A percentile compares a stretch with the other conserved stretches of the same genome.
Evolutionary conservation across 2,888 invertebrate genomes (phyloP).

Genomic region (Cephus pulcher): DNA sequence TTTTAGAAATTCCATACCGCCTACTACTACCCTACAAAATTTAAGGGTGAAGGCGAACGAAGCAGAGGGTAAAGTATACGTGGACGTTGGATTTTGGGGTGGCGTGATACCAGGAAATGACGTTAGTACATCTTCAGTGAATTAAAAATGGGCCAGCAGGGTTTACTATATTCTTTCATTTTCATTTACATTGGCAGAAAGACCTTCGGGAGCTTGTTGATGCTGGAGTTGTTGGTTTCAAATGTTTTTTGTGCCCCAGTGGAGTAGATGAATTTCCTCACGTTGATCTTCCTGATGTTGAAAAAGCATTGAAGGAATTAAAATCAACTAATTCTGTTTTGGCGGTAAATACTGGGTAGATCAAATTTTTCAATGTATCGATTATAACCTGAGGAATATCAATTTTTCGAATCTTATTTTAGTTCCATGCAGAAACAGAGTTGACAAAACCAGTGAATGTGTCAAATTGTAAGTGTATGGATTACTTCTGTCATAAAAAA

Average conservation of each 20-base stretch:
- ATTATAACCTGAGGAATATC: neutral
- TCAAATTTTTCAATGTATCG: neutral
- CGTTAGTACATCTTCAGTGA: slow-evolving; percentile 55
- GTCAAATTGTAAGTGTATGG: neutral
- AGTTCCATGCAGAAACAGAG: slow-evolving; percentile 81
- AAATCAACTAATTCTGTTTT: slow-evolving; percentile 73
- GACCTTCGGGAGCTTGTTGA: slow-evolving; percentile 71
- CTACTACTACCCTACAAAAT: slow-evolving; percentile 75
- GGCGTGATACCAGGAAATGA: slow-evolving; percentile 78
- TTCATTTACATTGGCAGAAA: slow-evolving; percentile 60
- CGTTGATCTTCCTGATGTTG: slow-evolving; percentile 71
- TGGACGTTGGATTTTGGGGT: slow-evolving; percentile 85
- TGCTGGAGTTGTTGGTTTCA: slow-evolving; percentile 80
- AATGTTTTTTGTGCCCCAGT: slow-evolving; percentile 78
- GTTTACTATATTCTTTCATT: slow-evolving; percentile 1
- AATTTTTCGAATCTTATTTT: slow-evolving; percentile 40
- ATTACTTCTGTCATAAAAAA: neutral
- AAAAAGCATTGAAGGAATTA: slow-evolving; percentile 71
- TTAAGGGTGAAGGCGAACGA: slow-evolving; percentile 72
- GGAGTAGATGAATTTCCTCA: slow-evolving; percentile 78
- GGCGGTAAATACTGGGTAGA: slow-evolving; percentile 69
- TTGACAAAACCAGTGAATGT: slow-evolving; percentile 34
- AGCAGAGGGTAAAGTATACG: slow-evolving; percentile 71
- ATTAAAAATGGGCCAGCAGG: neutral
- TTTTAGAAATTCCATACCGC: slow-evolving; percentile 77